These are phyloP conservation scores for Chloroceryle amazona DNA, from an alignment of 2,797 vertebrate species.

Conservation along the genomic window DNA sequence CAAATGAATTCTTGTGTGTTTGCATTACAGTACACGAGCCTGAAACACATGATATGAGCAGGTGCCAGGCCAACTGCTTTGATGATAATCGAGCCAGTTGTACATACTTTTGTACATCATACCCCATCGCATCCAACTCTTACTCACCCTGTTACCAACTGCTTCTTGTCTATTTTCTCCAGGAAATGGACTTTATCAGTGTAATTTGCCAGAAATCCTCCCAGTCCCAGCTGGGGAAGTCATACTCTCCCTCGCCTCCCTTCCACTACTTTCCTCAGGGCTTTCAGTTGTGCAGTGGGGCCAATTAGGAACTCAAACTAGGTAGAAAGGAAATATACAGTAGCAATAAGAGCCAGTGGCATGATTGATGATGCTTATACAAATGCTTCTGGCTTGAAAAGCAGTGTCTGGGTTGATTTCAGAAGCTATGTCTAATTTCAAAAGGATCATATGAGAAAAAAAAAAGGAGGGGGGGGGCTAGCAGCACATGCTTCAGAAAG, in stretches of 20 bases:
- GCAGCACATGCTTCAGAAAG: background rate
- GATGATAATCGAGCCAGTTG: constrained; percentile 32
- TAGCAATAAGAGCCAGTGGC: constrained; percentile 19
- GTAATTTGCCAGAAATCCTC: constrained; percentile 13
- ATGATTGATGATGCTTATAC: constrained; percentile 45
- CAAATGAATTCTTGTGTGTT: background rate
- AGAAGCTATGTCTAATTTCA: constrained; percentile 48
- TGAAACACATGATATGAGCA: constrained; percentile 25
- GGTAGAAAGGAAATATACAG: constrained; percentile 40
- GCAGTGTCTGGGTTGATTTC: constrained; percentile 18
- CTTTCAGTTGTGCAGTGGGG: background rate
- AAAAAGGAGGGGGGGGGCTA: background rate
- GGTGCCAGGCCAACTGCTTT: constrained; percentile 59
- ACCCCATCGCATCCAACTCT: background rate
- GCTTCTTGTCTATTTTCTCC: constrained; percentile 33
- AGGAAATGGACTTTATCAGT: background rate
- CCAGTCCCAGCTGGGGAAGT: background rate
- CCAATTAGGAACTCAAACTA: constrained; percentile 40
- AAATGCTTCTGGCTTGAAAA: constrained; percentile 46
- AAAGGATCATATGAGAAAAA: constrained; percentile 22
- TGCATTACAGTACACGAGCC: background rate
- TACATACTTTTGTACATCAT: background rate
- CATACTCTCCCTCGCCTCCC: background rate
- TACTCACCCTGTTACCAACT: constrained; percentile 43
- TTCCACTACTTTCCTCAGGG: background rate